Base-by-base conservation (phyloP, 2,113 vertebrate species). In the Paraplagusia blochii region DNA sequence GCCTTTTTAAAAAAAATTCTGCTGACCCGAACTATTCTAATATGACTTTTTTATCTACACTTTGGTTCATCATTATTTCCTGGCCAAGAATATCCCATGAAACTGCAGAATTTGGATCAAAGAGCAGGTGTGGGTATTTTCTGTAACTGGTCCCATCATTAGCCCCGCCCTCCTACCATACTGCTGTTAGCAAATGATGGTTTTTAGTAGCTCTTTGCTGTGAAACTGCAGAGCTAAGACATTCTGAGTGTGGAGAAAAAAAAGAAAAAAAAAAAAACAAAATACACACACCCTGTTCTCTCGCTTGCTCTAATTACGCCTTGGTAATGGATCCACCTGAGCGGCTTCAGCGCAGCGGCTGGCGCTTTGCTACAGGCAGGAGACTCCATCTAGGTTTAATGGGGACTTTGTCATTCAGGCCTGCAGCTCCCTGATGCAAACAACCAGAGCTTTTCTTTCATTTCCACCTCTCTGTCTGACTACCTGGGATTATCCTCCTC, bases 331-430 rank as follows among this genome's bases (percentile, higher is more conserved):
- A 84, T 69, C 66, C 75, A 79, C 72, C 77, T 73, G 74, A 79
- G 75, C 15, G 47, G 60, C 53, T 53, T 50, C 39, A 17, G 39
- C 2, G 8, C 53, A 29, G 22, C 38, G 63, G 63, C 60, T 68
- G 58, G 12, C 4, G 22, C 51, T 51, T 51, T 57, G 67, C 77
- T 76, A 69, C 72, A 68, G 75, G 75, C 81, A 6, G 72, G 63
- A 69, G 67, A 58, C 81, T 79, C 75, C 63, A 69, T 81, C 70
- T 72, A 69, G 73, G 57, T 81, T 69, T 84, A 81, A 81, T 77
- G 74, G 76, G 77, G 65, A 70, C 67, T 76, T 77, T 77, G 81
- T 79, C 64, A 81, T 79, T 76, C 70, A 70, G 67, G 70, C 82
- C 78, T 72, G 67, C 53, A 76, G 75, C 81, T 72, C 57, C 58